Evolutionary conservation across 2,113 vertebrate genomes (phyloP).

Genomic region (Apaloderma vittatum): DNA sequence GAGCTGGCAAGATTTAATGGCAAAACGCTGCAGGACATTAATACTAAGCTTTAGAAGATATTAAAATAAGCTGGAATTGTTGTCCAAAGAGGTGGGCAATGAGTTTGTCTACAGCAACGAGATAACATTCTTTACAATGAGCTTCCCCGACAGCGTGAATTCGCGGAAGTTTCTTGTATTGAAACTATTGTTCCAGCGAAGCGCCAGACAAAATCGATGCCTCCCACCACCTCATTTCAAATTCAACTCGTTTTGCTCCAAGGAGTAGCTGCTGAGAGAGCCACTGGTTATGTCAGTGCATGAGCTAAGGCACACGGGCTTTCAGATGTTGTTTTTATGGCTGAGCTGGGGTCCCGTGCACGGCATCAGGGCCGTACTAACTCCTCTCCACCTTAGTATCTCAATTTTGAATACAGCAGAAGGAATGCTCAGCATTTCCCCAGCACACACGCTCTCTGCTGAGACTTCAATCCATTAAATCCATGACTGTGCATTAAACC

Average conservation of each 20-base stretch:
- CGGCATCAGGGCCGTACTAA: fast-evolving
- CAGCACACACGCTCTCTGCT: not conserved
- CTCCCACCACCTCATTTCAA: not conserved
- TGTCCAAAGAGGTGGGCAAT: not conserved
- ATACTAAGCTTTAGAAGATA: not conserved
- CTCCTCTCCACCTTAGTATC: not conserved
- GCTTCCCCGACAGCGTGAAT: not conserved
- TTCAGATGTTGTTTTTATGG: not conserved
- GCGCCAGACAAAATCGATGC: not conserved
- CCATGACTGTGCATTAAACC: not conserved
- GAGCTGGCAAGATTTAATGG: not conserved
- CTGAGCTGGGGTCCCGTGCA: not conserved
- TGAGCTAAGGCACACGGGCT: fast-evolving
- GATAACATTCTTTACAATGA: not conserved
- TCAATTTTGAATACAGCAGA: not conserved
- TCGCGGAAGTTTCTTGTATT: not conserved
- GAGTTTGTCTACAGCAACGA: not conserved
- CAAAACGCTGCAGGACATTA: not conserved
- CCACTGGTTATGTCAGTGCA: no score
- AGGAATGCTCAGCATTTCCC: not conserved
- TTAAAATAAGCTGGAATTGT: not conserved
- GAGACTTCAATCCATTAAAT: not conserved
- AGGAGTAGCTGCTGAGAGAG: not conserved
- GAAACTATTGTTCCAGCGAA: not conserved
- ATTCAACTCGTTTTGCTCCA: not conserved